These are phyloP conservation scores for Calcarius lapponicus DNA, from an alignment of 2,797 vertebrate genomes.

Conservation along the genomic window DNA sequence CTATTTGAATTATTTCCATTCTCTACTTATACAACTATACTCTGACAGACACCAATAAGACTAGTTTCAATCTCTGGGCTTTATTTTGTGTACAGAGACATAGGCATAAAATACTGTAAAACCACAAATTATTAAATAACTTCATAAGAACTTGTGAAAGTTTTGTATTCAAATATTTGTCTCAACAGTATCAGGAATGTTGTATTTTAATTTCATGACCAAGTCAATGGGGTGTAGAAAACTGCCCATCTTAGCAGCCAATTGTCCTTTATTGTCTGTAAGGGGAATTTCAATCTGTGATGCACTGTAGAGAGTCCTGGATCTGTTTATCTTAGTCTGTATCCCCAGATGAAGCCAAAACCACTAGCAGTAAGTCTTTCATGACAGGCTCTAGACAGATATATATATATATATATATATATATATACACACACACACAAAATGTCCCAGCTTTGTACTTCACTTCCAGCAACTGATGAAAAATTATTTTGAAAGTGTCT, in stretches of 20 bases:
- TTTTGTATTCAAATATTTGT: not conserved
- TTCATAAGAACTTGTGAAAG: not conserved
- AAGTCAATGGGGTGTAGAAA: not conserved
- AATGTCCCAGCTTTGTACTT: not conserved
- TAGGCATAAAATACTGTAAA: not conserved
- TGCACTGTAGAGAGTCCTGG: not conserved
- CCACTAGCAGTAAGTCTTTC: not conserved
- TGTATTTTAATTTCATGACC: not conserved
- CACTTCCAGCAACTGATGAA: not conserved
- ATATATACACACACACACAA: not conserved
- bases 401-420: not conserved
- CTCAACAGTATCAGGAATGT: not conserved
- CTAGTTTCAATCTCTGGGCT: not conserved
- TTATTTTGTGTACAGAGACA: not conserved
- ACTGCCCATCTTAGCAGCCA: not conserved
- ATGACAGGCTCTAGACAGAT: not conserved
- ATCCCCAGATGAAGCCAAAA: not conserved
- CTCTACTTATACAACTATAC: not conserved
- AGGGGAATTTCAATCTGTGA: not conserved
- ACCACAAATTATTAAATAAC: not conserved
- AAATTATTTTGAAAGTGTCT: not conserved
- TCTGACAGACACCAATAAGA: not conserved
- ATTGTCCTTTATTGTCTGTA: not conserved
- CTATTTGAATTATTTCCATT: not conserved
- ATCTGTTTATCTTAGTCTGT: not conserved